A percentile compares a stretch with the other conserved stretches of the same genome.
These are phyloP conservation scores for Centruroides sculpturatus DNA, from an alignment of 1,140 invertebrate genomes.

Conservation along the genomic window DNA sequence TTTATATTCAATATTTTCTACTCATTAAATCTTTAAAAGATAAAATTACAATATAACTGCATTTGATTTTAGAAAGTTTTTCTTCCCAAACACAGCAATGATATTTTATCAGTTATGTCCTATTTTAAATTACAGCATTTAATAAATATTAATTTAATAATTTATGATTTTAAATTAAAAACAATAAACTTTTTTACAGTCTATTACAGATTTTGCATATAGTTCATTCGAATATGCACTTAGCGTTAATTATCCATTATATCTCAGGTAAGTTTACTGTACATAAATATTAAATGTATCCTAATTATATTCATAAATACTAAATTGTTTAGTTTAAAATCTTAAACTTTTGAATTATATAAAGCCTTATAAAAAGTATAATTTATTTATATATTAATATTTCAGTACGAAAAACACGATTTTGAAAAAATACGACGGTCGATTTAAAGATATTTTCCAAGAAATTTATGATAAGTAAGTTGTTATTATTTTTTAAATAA, in stretches of 20 bases:
- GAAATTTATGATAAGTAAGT: conserved; percentile 74
- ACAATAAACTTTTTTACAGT: conserved; percentile 28
- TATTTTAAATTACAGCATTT: neutral
- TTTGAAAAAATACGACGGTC: conserved; percentile 93
- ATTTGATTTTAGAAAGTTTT: neutral
- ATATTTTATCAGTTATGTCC: neutral
- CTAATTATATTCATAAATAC: neutral
- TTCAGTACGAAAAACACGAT: conserved; percentile 94
- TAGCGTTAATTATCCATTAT: conserved; percentile 69
- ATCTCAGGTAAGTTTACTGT: conserved; percentile 45
- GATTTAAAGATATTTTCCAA: conserved; percentile 99
- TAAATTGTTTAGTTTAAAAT: neutral
- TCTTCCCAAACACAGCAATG: neutral
- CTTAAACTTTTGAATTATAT: no score
- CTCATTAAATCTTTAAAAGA: neutral
- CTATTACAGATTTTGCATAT: conserved; percentile 68
- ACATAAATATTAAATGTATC: neutral
- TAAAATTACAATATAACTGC: neutral
- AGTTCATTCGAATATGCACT: conserved; percentile 86
- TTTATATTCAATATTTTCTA: neutral
- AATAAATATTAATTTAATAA: no score
- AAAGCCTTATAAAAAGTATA: no score
- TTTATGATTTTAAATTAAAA: conserved; percentile 11
- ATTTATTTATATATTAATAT: neutral
- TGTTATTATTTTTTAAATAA: neutral